These are phyloP conservation scores for Zoanthus gigantus DNA, from an alignment of 92 coral and sea anemone genomes.

Conservation along the genomic window DNA sequence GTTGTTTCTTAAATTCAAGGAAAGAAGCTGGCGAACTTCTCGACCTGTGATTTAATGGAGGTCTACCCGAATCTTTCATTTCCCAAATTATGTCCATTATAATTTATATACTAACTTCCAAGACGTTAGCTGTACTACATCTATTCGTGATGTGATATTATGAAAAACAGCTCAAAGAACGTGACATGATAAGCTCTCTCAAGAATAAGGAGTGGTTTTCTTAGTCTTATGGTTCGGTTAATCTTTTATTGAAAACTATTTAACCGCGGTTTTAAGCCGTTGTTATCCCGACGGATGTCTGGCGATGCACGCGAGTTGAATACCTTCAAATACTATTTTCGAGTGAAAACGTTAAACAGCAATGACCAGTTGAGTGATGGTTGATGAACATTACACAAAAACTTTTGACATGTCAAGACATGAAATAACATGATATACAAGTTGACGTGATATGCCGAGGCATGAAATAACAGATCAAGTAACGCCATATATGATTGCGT, in stretches of 20 bases:
- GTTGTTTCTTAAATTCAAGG: neutral
- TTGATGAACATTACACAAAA: too few relatives aligned
- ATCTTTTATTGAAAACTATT: neutral
- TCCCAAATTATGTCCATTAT: conserved; percentile 28
- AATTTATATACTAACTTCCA: neutral
- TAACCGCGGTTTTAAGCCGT: neutral
- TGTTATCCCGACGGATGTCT: neutral
- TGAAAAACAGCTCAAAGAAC: neutral
- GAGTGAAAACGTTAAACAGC: too few relatives aligned
- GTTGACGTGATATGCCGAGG: too few relatives aligned
- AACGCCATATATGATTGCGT: too few relatives aligned
- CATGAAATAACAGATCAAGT: too few relatives aligned
- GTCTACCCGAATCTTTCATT: conserved; percentile 17
- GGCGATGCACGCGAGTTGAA: too few relatives aligned
- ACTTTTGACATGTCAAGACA: too few relatives aligned
- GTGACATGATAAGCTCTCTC: conserved; percentile 6
- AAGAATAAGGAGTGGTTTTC: neutral
- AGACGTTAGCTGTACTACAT: too few relatives aligned
- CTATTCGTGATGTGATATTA: neutral
- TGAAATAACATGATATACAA: too few relatives aligned
- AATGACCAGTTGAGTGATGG: too few relatives aligned
- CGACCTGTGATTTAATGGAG: conserved; percentile 19
- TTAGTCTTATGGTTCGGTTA: neutral
- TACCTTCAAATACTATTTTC: too few relatives aligned
- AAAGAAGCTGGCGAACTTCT: conserved; percentile 26